Base-by-base conservation (phyloP, 2,113 vertebrate genomes). In the Sphyrna mokarran region DNA sequence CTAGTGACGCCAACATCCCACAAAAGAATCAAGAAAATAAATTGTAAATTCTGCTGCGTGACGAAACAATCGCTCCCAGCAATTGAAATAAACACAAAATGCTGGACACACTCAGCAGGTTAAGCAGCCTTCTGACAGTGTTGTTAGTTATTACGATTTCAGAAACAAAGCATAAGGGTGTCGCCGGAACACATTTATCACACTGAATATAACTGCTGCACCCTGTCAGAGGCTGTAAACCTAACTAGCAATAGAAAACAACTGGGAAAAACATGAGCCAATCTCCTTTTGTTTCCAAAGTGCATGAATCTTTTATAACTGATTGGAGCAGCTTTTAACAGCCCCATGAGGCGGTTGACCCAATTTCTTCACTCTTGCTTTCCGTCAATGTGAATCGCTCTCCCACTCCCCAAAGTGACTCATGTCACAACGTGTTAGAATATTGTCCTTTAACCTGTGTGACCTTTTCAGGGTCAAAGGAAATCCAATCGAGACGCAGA, bases 271-370 rank as follows among this genome's bases (percentile, higher is more conserved):
- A 54, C 87, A 90, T 90, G 37, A 33, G 33, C 58, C 61, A 66
- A 66, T n/a, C 14, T 16, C 16, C 61, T 66, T 66, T 37, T 93
- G 54, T 29, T 90, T 90, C 37, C 37, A 66, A 93, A 16, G 61
- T n/a, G 63, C 61, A 93, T 91, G 87, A 93, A 93, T 93, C 89
- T 93, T 93, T 93, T 93, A 93, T 66, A 93, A 10, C 89, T 23
- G 61, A 93, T 93, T 37, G n/a, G 61, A 93, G 61, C n/a, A 40
- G 89, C 61, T 93, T 93, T 93, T 93, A 93, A 66, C 61, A 37
- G 33, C 33, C n/a, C 89, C 89, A 66, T 37, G 14, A 58, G 61
- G n/a, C 89, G 68, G 61, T 20, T 66, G 61, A 93, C 61, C 89
- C 89, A 93, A 66, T 93, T 93, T 93, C 61, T 93, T 93, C 61